Percentiles rank a stretch among this genome's conserved stretches.
phyloP scores from a whole-genome alignment of 2,888 invertebrate genomes.

The Macaria liturata region DNA sequence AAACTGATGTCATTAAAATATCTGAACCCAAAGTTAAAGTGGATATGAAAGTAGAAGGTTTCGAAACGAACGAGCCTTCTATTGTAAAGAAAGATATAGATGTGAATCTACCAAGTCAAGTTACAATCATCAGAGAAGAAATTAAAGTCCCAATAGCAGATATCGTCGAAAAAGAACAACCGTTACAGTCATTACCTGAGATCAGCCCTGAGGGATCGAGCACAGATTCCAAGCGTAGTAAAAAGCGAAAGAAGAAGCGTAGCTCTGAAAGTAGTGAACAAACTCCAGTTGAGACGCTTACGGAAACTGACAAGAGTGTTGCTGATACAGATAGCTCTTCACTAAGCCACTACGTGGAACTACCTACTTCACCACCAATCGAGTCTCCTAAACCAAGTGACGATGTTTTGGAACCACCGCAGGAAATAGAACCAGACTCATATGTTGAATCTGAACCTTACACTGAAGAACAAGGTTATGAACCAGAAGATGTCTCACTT shows the following conservation, averaged over 20 bases:
- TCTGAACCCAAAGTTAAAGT: conserved; percentile 60
- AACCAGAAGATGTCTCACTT: conserved; percentile 86
- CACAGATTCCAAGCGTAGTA: conserved; percentile 79
- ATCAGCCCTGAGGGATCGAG: conserved; percentile 43
- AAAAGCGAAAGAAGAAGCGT: conserved; percentile 86
- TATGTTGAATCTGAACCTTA: conserved; percentile 70
- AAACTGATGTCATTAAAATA: conserved; percentile 48
- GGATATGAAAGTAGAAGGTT: conserved; percentile 62
- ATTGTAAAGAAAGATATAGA: conserved; percentile 68
- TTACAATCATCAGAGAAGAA: conserved; percentile 51
- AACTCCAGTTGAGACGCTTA: conserved; percentile 45
- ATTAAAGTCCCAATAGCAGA: conserved; percentile 41
- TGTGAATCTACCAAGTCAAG: conserved; percentile 58
- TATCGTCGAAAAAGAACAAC: conserved; percentile 64
- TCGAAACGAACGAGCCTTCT: conserved; percentile 48
- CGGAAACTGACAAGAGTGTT: conserved; percentile 66
- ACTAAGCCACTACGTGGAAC: conserved; percentile 68
- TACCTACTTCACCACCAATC: conserved; percentile 73
- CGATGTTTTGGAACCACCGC: conserved; percentile 39
- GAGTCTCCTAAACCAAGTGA: conserved; percentile 72
- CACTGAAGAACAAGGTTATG: conserved; percentile 87
- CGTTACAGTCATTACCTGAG: conserved; percentile 43
- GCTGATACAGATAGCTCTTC: conserved; percentile 70
- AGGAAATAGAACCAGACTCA: conserved; percentile 63
- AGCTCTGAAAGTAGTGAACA: conserved; percentile 57